These are phyloP conservation scores for Adineta ricciae DNA, from an alignment of 2,888 invertebrate genomes.

Conservation along the genomic window DNA sequence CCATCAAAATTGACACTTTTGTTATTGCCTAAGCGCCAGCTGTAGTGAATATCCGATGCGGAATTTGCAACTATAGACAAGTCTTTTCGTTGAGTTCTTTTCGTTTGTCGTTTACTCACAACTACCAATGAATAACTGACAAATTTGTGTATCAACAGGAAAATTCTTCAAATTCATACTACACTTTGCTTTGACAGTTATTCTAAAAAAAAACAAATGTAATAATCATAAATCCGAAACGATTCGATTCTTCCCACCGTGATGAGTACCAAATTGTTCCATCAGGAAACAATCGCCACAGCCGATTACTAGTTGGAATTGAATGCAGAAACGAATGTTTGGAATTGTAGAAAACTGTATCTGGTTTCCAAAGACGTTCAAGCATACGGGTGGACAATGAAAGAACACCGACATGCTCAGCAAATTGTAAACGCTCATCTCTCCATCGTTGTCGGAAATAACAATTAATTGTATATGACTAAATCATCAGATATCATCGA, in stretches of 20 bases:
- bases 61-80: conserved; percentile 37
- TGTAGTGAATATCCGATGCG: conserved; percentile 40
- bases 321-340: conserved; percentile 87
- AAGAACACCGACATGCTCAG: conserved; percentile 37
- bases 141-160: conserved; percentile 84
- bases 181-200: conserved; percentile 85
- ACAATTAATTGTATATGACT: conserved; percentile 40
- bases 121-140: conserved; percentile 78
- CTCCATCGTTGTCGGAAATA: conserved; percentile 40
- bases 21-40: conserved; percentile 38
- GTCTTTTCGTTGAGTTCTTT: conserved; percentile 58
- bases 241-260: conserved; percentile 57
- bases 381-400: conserved; percentile 41
- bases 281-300: conserved; percentile 73
- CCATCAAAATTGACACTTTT: conserved; percentile 61
- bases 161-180: conserved; percentile 82
- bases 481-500: background rate
- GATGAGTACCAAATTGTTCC: conserved; percentile 85
- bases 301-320: conserved; percentile 83
- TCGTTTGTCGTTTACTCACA: conserved; percentile 58
- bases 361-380: conserved; percentile 44
- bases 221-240: too few species aligned
- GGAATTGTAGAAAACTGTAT: conserved; percentile 70
- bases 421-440: conserved; percentile 38
- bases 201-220: conserved; percentile 54